Conservation (phyloP, 1,140 invertebrate species). For the Drosophila prosaltans region DNA sequence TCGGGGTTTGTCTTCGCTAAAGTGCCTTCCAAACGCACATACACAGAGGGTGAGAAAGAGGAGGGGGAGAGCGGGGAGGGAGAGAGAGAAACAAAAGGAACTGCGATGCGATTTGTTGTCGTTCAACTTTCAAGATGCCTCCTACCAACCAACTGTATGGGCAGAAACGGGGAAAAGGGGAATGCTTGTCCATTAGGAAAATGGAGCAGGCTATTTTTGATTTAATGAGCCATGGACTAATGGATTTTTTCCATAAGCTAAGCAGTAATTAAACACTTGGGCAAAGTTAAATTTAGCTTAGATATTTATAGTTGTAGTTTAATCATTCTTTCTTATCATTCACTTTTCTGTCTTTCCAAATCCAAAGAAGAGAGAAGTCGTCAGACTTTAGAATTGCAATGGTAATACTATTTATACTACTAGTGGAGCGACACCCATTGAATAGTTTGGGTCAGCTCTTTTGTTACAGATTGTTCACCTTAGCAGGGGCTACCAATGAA, state of each 20-base stretch:
- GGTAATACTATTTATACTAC: too few species aligned
- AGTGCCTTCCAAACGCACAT: slow-evolving; percentile 54
- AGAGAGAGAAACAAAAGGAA: slow-evolving; percentile 43
- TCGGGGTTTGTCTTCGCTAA: slow-evolving; percentile 51
- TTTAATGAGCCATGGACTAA: slow-evolving; percentile 82
- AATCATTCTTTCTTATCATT: background rate
- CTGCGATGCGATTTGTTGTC: slow-evolving; percentile 52
- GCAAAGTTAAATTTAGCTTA: slow-evolving; percentile 37
- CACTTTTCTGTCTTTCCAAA: too few species aligned
- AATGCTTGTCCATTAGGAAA: slow-evolving; percentile 78
- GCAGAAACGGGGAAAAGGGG: background rate
- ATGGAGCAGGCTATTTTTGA: slow-evolving; percentile 82
- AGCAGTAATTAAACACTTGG: slow-evolving; percentile 48
- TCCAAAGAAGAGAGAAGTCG: too few species aligned
- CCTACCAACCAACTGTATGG: background rate
- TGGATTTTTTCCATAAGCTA: slow-evolving; percentile 60
- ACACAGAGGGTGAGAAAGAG: background rate
- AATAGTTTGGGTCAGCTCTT: too few species aligned
- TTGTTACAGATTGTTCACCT: too few species aligned
- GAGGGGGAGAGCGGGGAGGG: too few species aligned
- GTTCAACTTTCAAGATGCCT: slow-evolving; percentile 67
- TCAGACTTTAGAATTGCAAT: too few species aligned
- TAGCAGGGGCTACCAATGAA: too few species aligned
- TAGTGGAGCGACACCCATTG: too few species aligned
- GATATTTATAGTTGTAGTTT: slow-evolving; percentile 25